Percentiles rank a stretch among this genome's conserved stretches.
phyloP scores from a whole-genome alignment of 1,140 invertebrate species.

The Sipha flava region DNA sequence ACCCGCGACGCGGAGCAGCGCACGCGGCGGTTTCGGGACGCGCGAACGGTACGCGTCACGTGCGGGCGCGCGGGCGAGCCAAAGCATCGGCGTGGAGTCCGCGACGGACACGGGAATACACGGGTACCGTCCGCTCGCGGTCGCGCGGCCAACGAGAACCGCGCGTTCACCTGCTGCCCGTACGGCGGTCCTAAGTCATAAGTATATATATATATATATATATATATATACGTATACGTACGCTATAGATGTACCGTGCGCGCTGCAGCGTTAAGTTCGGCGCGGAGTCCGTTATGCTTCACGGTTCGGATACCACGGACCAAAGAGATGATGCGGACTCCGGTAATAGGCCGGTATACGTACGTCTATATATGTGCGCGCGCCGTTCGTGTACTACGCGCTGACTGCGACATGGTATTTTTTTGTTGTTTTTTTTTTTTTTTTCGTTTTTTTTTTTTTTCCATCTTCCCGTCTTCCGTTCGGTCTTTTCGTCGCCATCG shows the following conservation, averaged over 20 bases:
- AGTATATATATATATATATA: too few relatives aligned
- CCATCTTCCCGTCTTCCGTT: neutral
- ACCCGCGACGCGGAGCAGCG: too few relatives aligned
- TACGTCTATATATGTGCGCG: neutral
- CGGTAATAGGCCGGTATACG: neutral
- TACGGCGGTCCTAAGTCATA: too few relatives aligned
- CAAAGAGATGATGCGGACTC: constrained; percentile 17
- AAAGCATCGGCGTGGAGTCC: too few relatives aligned
- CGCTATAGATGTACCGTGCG: neutral
- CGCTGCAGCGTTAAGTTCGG: neutral
- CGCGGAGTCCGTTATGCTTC: constrained; percentile 25
- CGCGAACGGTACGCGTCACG: too few relatives aligned
- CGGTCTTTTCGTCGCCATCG: neutral
- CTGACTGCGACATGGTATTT: neutral
- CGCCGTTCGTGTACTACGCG: neutral
- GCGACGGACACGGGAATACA: too few relatives aligned
- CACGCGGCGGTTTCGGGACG: too few relatives aligned
- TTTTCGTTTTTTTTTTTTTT: neutral
- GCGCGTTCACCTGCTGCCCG: too few relatives aligned
- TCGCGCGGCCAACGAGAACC: too few relatives aligned
- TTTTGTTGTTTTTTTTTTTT: neutral
- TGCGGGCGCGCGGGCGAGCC: too few relatives aligned
- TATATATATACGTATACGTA: neutral
- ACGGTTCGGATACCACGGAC: constrained; percentile 26
- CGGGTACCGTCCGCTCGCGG: too few relatives aligned